These are phyloP conservation scores for Rhopalosiphum maidis DNA, from an alignment of 1,140 invertebrate genomes.

Conservation along the genomic window DNA sequence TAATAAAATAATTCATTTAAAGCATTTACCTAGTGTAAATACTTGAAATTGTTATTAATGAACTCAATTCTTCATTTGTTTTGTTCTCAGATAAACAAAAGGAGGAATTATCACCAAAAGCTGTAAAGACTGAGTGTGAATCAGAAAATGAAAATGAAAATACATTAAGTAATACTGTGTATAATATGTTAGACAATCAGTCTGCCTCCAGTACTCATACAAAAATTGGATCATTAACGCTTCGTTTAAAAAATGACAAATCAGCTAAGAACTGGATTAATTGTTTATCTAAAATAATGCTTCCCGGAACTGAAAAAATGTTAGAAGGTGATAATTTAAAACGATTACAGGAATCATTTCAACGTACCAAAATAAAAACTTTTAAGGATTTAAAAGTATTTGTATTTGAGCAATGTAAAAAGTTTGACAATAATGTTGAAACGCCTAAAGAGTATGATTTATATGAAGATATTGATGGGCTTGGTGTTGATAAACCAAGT, in stretches of 20 bases:
- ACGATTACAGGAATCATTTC: conserved; percentile 31
- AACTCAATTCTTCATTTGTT: neutral
- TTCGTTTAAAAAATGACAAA: conserved; percentile 41
- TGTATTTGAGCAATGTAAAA: conserved; percentile 40
- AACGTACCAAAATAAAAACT: conserved; percentile 23
- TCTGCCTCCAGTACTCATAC: neutral
- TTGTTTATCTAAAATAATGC: conserved; percentile 50
- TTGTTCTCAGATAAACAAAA: conserved; percentile 47
- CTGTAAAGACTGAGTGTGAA: neutral
- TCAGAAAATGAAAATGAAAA: conserved; percentile 48
- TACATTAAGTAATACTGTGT: conserved; percentile 43
- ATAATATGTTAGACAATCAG: conserved; percentile 22
- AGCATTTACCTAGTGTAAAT: neutral
- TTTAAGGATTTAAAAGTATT: conserved; percentile 48
- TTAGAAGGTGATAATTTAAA: conserved; percentile 42
- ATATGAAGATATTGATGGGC: conserved; percentile 78
- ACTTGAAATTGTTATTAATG: neutral
- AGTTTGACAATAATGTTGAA: conserved; percentile 40
- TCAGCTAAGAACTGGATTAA: conserved; percentile 43
- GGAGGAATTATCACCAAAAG: neutral
- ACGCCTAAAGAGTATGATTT: conserved; percentile 63
- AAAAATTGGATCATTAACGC: conserved; percentile 38
- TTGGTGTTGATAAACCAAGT: conserved; percentile 78
- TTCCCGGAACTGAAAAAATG: conserved; percentile 43
- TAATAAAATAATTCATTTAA: neutral